Evolutionary conservation across 2,797 vertebrate genomes (phyloP).

Genomic region (Sebastolobus altivelis): DNA sequence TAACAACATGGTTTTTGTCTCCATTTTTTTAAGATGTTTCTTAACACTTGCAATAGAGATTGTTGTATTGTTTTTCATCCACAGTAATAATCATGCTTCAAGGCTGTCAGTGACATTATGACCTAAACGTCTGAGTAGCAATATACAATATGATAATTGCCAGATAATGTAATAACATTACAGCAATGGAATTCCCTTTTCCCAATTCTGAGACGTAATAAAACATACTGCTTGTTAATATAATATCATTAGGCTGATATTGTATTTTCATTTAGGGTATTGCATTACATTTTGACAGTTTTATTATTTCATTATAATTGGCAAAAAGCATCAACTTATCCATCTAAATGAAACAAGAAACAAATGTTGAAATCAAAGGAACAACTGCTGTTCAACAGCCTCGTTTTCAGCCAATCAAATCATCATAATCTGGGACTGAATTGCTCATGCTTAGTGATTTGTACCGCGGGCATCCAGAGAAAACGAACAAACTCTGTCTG

Average conservation of each 20-base stretch:
- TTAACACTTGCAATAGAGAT: slow-evolving; percentile 7
- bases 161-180: not conserved
- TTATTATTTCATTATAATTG: slow-evolving; percentile 21
- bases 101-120: not conserved
- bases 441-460: slow-evolving; percentile 40
- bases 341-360: slow-evolving; percentile 33
- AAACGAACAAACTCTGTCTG: slow-evolving; percentile 47
- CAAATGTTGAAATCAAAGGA: slow-evolving; percentile 16
- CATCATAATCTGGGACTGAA: slow-evolving; percentile 20
- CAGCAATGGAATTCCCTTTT: not conserved
- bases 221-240: not conserved
- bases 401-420: slow-evolving; percentile 38
- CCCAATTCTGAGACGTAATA: not conserved
- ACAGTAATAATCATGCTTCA: not conserved
- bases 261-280: slow-evolving; percentile 9
- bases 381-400: slow-evolving; percentile 40
- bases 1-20: not conserved
- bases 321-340: not conserved
- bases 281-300: slow-evolving; percentile 8
- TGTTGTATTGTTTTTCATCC: not conserved
- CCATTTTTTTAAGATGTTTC: not conserved
- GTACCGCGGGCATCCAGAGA: slow-evolving; percentile 17
- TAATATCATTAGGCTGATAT: not conserved
- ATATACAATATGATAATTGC: not conserved
- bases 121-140: not conserved